Conservation (phyloP, 2,888 invertebrate species). For the Agonopterix subpropinquella region DNA sequence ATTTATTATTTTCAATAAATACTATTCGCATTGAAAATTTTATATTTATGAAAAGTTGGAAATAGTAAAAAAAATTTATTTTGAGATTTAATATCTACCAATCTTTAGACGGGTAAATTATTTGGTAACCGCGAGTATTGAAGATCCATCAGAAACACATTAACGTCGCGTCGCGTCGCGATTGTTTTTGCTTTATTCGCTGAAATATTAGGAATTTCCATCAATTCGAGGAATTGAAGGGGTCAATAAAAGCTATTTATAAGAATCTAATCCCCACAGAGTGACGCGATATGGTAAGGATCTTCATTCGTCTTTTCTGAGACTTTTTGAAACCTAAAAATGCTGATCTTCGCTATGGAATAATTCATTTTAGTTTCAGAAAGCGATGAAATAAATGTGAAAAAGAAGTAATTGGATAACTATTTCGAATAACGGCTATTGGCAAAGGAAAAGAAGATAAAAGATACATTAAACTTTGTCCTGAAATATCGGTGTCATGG, state of each 20-base stretch:
- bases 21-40: too few relatives aligned
- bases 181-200: conserved; percentile 38
- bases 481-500: conserved; percentile 48
- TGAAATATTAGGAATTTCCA: conserved; percentile 9
- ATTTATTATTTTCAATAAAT: conserved; percentile 3
- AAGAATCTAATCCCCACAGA: too few relatives aligned
- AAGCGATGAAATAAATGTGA: too few relatives aligned
- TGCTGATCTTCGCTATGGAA: too few relatives aligned
- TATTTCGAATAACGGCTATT: too few relatives aligned
- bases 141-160: conserved; percentile 71
- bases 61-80: not conserved
- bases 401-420: too few relatives aligned
- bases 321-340: too few relatives aligned
- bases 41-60: not conserved
- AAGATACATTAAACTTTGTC: conserved; percentile 49
- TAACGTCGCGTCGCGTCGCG: conserved; percentile 49
- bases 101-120: conserved; percentile 38
- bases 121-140: conserved; percentile 48
- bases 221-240: conserved; percentile 4
- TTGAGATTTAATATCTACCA: not conserved
- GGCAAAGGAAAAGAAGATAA: conserved; percentile 19
- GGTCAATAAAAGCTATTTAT: not conserved
- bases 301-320: too few relatives aligned
- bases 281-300: too few relatives aligned
- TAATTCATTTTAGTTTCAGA: too few relatives aligned